A percentile compares a stretch with the other conserved stretches of the same genome.
Evolutionary conservation across 2,113 vertebrate genomes (phyloP).

Genomic region (Dipodomys spectabilis): DNA sequence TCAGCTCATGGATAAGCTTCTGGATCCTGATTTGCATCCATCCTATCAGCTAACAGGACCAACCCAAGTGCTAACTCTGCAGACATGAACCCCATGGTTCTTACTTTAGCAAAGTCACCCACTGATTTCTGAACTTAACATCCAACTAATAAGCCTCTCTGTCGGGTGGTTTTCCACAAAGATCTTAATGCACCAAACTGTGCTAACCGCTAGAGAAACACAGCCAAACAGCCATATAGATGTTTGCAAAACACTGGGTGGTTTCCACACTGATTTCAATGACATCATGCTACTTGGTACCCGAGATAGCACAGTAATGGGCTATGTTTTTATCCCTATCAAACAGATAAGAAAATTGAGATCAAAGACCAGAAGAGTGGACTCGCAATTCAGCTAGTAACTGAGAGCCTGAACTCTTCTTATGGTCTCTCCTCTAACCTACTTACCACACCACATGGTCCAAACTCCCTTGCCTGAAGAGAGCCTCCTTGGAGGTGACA

Average conservation of each 20-base stretch:
- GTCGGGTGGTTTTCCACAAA: not conserved
- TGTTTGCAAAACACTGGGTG: not conserved
- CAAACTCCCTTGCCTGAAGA: not conserved
- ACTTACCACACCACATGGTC: not conserved
- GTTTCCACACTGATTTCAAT: not conserved
- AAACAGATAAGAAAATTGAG: not conserved
- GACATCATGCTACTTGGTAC: not conserved
- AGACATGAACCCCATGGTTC: not conserved
- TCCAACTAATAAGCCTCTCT: not conserved
- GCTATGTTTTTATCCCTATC: not conserved
- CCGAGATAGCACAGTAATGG: not conserved
- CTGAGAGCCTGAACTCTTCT: not conserved
- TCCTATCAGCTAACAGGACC: not conserved
- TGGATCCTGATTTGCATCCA: not conserved
- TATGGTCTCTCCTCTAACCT: not conserved
- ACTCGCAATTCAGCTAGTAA: not conserved
- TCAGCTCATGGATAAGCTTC: not conserved
- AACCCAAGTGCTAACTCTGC: not conserved
- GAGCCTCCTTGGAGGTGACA: not conserved
- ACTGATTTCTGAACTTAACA: slow-evolving; percentile 7
- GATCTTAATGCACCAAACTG: not conserved
- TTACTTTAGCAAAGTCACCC: not conserved
- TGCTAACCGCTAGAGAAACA: slow-evolving; percentile 71
- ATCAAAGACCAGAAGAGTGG: not conserved
- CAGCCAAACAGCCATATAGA: slow-evolving; percentile 25